Evolutionary conservation across 35 echinoderm and acorn worm genomes (phyloP).

Genomic region (Lytechinus variegatus): DNA sequence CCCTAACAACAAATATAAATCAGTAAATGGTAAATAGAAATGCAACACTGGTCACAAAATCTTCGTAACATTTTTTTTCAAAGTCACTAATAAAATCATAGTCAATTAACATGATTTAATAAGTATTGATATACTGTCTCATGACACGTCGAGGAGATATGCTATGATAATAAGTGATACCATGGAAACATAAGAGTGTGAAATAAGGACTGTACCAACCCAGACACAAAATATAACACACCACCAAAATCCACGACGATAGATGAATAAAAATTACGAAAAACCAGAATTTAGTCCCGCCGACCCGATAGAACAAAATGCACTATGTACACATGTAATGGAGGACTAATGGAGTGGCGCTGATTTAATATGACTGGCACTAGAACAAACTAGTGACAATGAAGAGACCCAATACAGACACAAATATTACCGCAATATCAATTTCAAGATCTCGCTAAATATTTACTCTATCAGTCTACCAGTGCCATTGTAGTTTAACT

Average conservation of each 20-base stretch:
- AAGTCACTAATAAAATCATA: too few species aligned
- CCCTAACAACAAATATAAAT: too few species aligned
- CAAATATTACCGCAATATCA: conserved; percentile 47
- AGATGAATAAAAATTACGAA: background rate
- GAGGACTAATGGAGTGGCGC: background rate
- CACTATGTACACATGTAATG: background rate
- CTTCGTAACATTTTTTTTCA: too few species aligned
- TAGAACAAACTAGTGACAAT: conserved; percentile 26
- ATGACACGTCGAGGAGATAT: too few species aligned
- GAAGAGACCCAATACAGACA: background rate
- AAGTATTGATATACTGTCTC: too few species aligned
- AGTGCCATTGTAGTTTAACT: conserved; percentile 5
- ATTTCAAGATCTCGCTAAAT: conserved; percentile 52
- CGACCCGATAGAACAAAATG: background rate
- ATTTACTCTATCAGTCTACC: background rate
- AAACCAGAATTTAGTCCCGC: background rate
- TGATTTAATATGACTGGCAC: conserved; percentile 29
- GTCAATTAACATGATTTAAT: too few species aligned
- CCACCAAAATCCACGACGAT: background rate
- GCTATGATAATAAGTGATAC: too few species aligned
- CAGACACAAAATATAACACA: background rate
- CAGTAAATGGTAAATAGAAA: too few species aligned
- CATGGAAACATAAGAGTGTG: too few species aligned
- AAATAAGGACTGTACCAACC: too few species aligned
- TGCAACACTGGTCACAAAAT: too few species aligned